A percentile compares a stretch with the other conserved stretches of the same genome.
These are phyloP conservation scores for Diadema setosum DNA, from an alignment of 35 echinoderm and acorn worm species.

Conservation along the genomic window DNA sequence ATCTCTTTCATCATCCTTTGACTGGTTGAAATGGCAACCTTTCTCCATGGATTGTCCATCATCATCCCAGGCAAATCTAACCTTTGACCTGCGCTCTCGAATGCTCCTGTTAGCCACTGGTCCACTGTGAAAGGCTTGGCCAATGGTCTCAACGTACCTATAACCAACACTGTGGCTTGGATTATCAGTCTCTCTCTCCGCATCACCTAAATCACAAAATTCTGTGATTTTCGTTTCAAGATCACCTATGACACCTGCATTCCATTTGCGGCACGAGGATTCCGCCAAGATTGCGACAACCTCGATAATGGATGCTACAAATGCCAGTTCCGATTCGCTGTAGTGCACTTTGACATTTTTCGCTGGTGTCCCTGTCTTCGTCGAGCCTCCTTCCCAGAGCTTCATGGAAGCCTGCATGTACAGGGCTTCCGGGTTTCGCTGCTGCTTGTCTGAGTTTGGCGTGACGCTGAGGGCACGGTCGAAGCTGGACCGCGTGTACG, in stretches of 20 bases:
- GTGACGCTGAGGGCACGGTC: background rate
- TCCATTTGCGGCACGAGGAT: background rate
- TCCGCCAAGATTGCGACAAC: background rate
- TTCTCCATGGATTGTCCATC: background rate
- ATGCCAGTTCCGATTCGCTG: background rate
- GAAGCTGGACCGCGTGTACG: background rate
- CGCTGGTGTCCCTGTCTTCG: background rate
- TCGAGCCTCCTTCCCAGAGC: background rate
- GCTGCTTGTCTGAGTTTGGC: background rate
- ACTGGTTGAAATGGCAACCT: background rate
- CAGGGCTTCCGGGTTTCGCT: slow-evolving; percentile 9
- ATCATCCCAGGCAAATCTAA: slow-evolving; percentile 11
- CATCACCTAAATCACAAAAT: background rate
- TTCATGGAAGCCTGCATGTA: slow-evolving; percentile 12
- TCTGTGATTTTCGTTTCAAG: background rate
- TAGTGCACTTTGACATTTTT: background rate
- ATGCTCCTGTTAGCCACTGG: background rate
- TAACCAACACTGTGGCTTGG: background rate
- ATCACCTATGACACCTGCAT: background rate
- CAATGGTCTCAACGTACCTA: background rate
- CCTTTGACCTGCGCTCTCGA: background rate
- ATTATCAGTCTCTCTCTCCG: background rate
- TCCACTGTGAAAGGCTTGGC: background rate
- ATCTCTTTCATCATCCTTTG: no score
- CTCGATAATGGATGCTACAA: background rate